A percentile compares a stretch with the other conserved stretches of the same genome.
These are phyloP conservation scores for Shargacucullia verbasci DNA, from an alignment of 2,888 invertebrate species.

Conservation along the genomic window DNA sequence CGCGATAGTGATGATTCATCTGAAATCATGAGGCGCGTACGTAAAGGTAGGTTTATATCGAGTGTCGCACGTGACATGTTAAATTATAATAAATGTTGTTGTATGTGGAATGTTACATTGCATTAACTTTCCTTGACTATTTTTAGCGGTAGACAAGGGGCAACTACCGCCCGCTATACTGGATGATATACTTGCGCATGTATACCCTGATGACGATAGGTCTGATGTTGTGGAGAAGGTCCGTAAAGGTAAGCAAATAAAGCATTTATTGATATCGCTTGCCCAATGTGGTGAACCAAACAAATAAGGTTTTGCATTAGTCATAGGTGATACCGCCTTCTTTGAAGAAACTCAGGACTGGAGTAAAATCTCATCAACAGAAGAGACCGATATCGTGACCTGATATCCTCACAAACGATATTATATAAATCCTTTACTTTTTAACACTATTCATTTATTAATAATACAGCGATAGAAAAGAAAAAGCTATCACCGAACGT, in stretches of 20 bases:
- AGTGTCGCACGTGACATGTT: too few relatives aligned
- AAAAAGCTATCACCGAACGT: constrained; percentile 17
- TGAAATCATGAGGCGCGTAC: constrained; percentile 27
- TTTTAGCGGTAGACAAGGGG: constrained; percentile 8
- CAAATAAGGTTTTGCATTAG: too few relatives aligned
- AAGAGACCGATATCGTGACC: too few relatives aligned
- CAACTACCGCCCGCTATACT: constrained; percentile 6
- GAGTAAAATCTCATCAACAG: too few relatives aligned
- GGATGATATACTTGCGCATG: constrained; percentile 11
- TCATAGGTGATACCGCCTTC: too few relatives aligned
- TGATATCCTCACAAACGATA: too few relatives aligned
- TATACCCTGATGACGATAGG: constrained; percentile 10
- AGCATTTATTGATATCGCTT: too few relatives aligned
- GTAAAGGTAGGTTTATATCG: constrained; percentile 15
- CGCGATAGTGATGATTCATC: constrained; percentile 22
- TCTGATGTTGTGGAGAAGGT: constrained; percentile 15
- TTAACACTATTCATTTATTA: not conserved
- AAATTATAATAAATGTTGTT: too few relatives aligned
- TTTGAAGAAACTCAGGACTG: too few relatives aligned
- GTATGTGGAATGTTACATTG: too few relatives aligned
- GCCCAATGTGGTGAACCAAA: too few relatives aligned
- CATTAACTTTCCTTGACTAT: not conserved
- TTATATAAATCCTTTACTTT: too few relatives aligned
- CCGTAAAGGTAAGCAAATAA: constrained; percentile 1
- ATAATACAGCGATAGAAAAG: constrained; percentile 31